phyloP scores from a whole-genome alignment of 1,140 invertebrate genomes.

The Polypedilum vanderplanki region DNA sequence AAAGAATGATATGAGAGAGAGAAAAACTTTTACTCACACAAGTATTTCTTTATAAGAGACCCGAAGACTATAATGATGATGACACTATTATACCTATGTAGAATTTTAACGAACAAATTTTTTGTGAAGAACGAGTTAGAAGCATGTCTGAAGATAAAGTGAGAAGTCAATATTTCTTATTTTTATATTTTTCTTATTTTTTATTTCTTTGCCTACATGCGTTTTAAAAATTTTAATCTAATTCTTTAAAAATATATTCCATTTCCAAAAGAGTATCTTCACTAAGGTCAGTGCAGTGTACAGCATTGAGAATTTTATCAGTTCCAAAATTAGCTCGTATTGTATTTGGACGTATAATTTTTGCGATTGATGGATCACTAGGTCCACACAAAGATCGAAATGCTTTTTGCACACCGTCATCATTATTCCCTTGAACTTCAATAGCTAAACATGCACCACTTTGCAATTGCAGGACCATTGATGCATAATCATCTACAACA shows the following conservation, averaged over 20 bases:
- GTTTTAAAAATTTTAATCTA: constrained; percentile 42
- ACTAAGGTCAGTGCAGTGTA: constrained; percentile 87
- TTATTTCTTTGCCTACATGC: not conserved
- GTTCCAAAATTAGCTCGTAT: constrained; percentile 77
- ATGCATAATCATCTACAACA: constrained; percentile 76
- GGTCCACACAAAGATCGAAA: constrained; percentile 85
- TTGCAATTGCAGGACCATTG: constrained; percentile 72
- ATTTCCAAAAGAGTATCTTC: constrained; percentile 80
- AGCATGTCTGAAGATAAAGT: too few species aligned
- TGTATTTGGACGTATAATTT: constrained; percentile 71
- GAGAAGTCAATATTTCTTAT: too few species aligned
- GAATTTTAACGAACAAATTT: too few species aligned
- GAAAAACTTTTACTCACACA: not conserved
- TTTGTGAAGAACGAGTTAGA: too few species aligned
- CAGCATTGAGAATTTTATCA: constrained; percentile 75
- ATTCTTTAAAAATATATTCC: constrained; percentile 72
- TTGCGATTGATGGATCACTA: constrained; percentile 78
- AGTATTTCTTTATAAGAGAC: not conserved
- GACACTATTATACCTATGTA: too few species aligned
- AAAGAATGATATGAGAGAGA: not conserved
- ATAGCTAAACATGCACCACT: constrained; percentile 79
- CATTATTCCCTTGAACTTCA: constrained; percentile 62
- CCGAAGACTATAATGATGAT: too few species aligned
- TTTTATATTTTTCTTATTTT: not conserved
- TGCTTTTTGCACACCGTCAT: constrained; percentile 51